Evolutionary conservation across 2,888 invertebrate species (phyloP), one percentile per base, ranked within the genome.

Genomic region (Elysia crispata): DNA sequence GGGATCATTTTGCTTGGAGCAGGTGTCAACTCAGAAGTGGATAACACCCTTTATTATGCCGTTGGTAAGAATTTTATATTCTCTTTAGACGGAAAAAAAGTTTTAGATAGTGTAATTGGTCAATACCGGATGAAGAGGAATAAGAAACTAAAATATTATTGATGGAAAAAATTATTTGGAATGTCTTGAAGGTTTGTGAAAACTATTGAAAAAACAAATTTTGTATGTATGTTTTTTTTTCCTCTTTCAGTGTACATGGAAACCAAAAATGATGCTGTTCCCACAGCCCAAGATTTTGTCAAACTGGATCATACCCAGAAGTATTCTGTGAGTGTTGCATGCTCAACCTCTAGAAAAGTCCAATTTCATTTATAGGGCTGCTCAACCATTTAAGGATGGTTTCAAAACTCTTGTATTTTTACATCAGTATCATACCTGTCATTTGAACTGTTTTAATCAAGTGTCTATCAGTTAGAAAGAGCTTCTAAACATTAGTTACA

Each of bases 1-100:
- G 94, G 94, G 23, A 93, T 96, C 11, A 93, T 96, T 87, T 92
- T 97, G 77, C 94, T 97, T 82, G 94, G 95, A 3, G 96, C 95
- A 13, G 95, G 95, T 15, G 94, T 94, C 23, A 95, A 95, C 91
- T 93, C 94, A 30, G 94, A 95, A 31, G 93, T 95, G 72, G 94
- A 95, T 18, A 94, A 94, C 5, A 94, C 95, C 87, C 93, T 95
- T 90, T 94, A 95, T 87, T 96, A 96, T 90, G 96, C 95, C 1
- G 92, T 95, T 84, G 95, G 95, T 95, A 92, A 92, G 92, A n/a
- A 30, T 41, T 41, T 41, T 41, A 41, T 41, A 6, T 41, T 41
- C 41, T 6, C 41, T 41, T 41, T 41, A 41, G n/a, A n/a, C n/a
- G n/a, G n/a, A 41, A 41, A 41, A 11, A 6, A 41, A 41, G 3